These are phyloP conservation scores for Petrocephalus zakoni DNA, from an alignment of 2,113 vertebrate genomes.

Conservation along the genomic window DNA sequence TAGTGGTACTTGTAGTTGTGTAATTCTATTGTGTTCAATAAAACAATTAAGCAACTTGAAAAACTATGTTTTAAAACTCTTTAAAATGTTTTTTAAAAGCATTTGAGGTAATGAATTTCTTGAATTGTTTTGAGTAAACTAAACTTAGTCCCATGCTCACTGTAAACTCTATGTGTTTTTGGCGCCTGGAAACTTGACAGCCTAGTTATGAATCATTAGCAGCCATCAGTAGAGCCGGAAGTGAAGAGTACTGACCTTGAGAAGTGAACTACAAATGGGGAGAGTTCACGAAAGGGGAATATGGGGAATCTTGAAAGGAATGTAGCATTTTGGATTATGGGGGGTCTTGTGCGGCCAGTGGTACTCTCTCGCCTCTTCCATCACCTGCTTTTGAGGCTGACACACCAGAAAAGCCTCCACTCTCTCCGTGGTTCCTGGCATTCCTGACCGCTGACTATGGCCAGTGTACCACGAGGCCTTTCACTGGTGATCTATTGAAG, in stretches of 20 bases:
- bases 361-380: background rate
- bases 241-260: background rate
- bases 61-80: too few species aligned
- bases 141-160: too few species aligned
- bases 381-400: background rate
- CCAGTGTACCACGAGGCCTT: background rate
- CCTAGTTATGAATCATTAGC: too few species aligned
- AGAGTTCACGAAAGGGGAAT: background rate
- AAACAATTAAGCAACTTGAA: too few species aligned
- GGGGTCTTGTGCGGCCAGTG: background rate
- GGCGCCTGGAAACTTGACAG: too few species aligned
- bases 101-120: background rate
- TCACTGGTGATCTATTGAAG: background rate
- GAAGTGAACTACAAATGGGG: background rate
- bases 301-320: too few species aligned
- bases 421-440: background rate
- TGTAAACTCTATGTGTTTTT: too few species aligned
- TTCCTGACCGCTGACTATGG: background rate
- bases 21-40: too few species aligned
- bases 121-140: background rate
- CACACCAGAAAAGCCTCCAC: background rate
- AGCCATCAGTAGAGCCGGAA: background rate
- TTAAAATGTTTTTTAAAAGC: too few species aligned
- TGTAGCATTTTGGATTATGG: background rate
- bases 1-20: too few species aligned